Percentiles rank a stretch among this genome's conserved stretches.
Conservation (phyloP, 2,888 invertebrate genomes). For the Rhagonycha lutea region DNA sequence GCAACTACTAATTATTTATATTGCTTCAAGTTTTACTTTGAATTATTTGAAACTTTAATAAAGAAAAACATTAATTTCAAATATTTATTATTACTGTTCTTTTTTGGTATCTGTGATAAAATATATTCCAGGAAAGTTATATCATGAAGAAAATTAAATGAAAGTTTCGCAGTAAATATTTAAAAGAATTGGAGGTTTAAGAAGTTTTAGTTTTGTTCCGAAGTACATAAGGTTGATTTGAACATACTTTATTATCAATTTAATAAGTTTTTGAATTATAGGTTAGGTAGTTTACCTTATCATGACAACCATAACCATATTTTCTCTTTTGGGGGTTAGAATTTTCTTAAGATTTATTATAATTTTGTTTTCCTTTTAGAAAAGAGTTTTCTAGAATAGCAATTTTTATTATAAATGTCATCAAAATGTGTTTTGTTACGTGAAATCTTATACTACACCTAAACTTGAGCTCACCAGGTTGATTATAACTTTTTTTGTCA, state of each 20-base stretch:
- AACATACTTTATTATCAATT: neutral
- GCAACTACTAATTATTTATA: neutral
- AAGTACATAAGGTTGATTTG: neutral
- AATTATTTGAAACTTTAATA: neutral
- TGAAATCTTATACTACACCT: neutral
- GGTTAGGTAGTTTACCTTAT: neutral
- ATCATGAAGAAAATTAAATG: neutral
- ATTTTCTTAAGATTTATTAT: neutral
- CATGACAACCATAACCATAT: neutral
- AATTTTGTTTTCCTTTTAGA: neutral
- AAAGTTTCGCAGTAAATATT: neutral
- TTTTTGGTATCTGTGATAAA: neutral
- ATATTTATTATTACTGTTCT: neutral
- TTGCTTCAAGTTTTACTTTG: neutral
- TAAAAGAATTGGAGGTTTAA: neutral
- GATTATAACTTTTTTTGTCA: too few species aligned
- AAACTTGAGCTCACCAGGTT: too few species aligned
- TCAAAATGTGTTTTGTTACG: neutral
- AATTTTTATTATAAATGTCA: neutral
- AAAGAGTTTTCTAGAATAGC: neutral
- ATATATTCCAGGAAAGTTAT: neutral
- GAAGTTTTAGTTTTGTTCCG: neutral
- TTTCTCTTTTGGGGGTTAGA: neutral
- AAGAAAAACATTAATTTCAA: neutral
- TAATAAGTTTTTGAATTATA: neutral